These are phyloP conservation scores for Pteromalus puparum DNA, from an alignment of 1,140 invertebrate species.

Conservation along the genomic window DNA sequence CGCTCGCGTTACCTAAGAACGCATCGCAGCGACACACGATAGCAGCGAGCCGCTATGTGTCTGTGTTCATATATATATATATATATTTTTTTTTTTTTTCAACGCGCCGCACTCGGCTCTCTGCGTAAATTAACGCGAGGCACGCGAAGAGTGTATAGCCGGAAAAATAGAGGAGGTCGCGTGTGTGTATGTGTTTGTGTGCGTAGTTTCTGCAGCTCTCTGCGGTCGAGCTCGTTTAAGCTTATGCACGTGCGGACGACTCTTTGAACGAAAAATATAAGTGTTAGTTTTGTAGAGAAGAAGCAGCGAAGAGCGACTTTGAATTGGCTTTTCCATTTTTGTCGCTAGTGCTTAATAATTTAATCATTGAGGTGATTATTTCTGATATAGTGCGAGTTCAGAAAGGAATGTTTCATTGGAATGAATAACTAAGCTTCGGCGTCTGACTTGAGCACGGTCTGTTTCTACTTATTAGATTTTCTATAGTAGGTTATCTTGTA, in stretches of 20 bases:
- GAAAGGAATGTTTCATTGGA: too few relatives aligned
- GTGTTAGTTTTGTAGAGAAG: not conserved
- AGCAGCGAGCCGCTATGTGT: not conserved
- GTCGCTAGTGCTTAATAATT: too few relatives aligned
- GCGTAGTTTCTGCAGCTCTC: constrained; percentile 14
- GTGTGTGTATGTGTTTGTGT: not conserved
- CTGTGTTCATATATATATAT: too few relatives aligned
- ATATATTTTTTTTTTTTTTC: not conserved
- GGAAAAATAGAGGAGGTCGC: not conserved
- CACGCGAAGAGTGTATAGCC: constrained; percentile 20
- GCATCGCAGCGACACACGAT: constrained; percentile 17
- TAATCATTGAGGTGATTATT: too few relatives aligned
- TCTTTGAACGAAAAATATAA: not conserved
- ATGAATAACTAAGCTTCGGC: too few relatives aligned
- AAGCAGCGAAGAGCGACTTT: too few relatives aligned
- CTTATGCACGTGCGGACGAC: not conserved
- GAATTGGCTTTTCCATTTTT: too few relatives aligned
- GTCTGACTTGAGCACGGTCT: too few relatives aligned
- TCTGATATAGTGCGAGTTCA: too few relatives aligned
- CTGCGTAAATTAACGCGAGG: constrained; percentile 43
- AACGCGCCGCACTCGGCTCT: not conserved
- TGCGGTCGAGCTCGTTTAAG: not conserved
- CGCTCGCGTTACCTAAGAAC: constrained; percentile 50
- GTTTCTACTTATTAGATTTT: too few relatives aligned
- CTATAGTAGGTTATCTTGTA: too few relatives aligned